Conservation (phyloP, 2,888 invertebrate species). For the Alitta virens region DNA sequence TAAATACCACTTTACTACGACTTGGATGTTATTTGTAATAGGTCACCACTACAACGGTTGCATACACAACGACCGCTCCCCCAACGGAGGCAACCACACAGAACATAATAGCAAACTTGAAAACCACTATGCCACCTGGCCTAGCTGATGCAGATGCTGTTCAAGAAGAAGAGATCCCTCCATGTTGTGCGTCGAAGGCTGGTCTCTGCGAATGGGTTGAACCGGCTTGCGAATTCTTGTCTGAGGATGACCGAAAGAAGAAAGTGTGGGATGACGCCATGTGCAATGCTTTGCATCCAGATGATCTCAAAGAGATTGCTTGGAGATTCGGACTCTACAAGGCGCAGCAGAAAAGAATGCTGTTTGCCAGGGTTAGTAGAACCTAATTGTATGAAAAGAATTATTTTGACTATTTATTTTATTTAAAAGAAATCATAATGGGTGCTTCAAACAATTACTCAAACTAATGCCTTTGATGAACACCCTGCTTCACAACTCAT, state of each 20-base stretch:
- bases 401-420: too few relatives aligned
- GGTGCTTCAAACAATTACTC: too few relatives aligned
- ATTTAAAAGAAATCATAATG: too few relatives aligned
- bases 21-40: too few relatives aligned
- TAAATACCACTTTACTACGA: too few relatives aligned
- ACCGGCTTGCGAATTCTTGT: slow-evolving; percentile 11
- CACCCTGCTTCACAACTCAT: too few relatives aligned
- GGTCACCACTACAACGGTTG: too few relatives aligned
- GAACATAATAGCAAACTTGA: not conserved
- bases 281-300: slow-evolving; percentile 28
- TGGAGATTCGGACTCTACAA: slow-evolving; percentile 20
- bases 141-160: not conserved
- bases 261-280: slow-evolving; percentile 22
- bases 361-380: slow-evolving; percentile 20
- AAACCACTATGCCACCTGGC: not conserved
- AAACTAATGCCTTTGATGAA: too few relatives aligned
- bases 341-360: slow-evolving; percentile 16
- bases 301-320: slow-evolving; percentile 24
- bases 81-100: slow-evolving; percentile 7
- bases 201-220: slow-evolving; percentile 29
- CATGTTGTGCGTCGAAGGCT: slow-evolving; percentile 23
- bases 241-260: slow-evolving; percentile 18
- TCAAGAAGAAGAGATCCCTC: slow-evolving; percentile 8
- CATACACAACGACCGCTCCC: not conserved
- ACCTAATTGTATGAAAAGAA: too few relatives aligned